A percentile compares a stretch with the other conserved stretches of the same genome.
phyloP scores from a whole-genome alignment of 2,797 vertebrate species.

The Anguilla obscura region DNA sequence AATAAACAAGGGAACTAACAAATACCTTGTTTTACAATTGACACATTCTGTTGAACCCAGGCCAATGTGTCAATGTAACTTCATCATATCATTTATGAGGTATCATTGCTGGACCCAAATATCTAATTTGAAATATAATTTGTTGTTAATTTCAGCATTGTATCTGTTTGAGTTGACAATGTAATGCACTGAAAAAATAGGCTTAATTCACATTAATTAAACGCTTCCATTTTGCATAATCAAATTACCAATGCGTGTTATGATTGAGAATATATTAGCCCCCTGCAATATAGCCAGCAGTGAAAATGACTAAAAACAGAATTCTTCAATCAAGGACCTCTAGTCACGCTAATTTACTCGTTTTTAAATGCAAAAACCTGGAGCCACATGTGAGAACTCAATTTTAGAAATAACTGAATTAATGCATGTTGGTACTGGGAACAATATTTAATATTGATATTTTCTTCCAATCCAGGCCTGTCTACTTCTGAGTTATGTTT shows the following conservation, averaged over 20 bases:
- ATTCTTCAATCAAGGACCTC: neutral
- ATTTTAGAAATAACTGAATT: neutral
- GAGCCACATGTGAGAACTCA: neutral
- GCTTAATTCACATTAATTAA: neutral
- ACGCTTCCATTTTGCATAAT: neutral
- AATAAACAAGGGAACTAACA: neutral
- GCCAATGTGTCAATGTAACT: neutral
- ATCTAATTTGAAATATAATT: neutral
- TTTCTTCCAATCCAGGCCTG: neutral
- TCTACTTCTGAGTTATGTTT: neutral
- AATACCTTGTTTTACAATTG: neutral
- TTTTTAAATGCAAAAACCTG: neutral
- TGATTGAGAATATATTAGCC: neutral
- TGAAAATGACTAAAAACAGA: neutral
- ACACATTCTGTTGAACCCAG: neutral
- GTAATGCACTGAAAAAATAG: neutral
- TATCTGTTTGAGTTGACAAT: neutral
- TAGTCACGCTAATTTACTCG: neutral
- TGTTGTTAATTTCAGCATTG: neutral
- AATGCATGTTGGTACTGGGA: neutral
- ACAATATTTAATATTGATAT: neutral
- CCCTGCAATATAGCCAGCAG: neutral
- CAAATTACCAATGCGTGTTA: neutral
- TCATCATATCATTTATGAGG: neutral
- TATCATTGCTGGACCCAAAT: neutral